Base-by-base conservation (phyloP, 2,113 vertebrate genomes). In the Neoarius graeffei region DNA sequence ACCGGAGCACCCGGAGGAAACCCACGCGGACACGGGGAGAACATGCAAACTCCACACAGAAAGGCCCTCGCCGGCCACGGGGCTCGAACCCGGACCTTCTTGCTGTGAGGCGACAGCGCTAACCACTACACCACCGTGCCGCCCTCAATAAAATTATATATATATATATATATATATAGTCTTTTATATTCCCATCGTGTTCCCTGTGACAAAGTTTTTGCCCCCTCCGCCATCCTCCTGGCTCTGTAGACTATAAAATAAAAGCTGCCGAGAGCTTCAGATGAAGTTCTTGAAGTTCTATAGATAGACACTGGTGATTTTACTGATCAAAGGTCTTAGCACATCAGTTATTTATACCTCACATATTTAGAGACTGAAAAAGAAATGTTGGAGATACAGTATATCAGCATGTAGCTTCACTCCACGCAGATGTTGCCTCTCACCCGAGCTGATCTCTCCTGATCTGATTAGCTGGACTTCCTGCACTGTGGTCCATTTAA, bases 401-500 rank as follows among this genome's bases (percentile, higher is more conserved):
- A 42, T 67, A 35, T 35, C 8, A 71, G 67, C 67, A 35, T 7
- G 30, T 30, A 73, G 69, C 69, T 73, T 8, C 7, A 17, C 35
- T 73, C 35, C 4, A 20, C 17, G 15, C 20, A 50, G 73, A 50
- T 20, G 19, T 76, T 9, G 23, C 10, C 74, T 77, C 74, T 52
- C 74, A 52, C 74, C 74, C 48, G 4, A 14, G 50, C 74, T 54
- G 73, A 50, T 77, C 73, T 52, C 48, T 77, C 48, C 74, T 77
- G 23, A 79, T 79, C 76, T 79, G 76, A 27, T 79, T 79, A 79
- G 13, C 76, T 56, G 76, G 27, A 79, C 76, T 56, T 79, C 76
- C 76, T 79, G 23, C 50, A 56, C 76, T 79, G 50, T 15, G 25
- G 76, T 79, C 76, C 76, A 79, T 79, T 79, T 79, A 79, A 79